Conservation (phyloP, 2,113 vertebrate species). For the Ophthalmolycus amberensis region DNA sequence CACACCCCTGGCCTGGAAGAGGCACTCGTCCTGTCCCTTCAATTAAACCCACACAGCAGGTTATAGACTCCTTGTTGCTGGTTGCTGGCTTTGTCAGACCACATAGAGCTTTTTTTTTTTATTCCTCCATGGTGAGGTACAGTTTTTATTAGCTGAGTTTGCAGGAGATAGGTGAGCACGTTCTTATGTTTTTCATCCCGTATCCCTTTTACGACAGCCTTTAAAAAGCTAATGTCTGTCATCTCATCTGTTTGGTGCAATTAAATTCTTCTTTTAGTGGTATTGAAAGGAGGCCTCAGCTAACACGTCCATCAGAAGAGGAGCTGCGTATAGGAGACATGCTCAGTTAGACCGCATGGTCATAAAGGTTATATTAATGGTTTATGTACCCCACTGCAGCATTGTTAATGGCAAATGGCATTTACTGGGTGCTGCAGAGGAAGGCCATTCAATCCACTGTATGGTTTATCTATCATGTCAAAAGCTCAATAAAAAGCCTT, state of each 20-base stretch:
- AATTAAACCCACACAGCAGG: conserved; percentile 74
- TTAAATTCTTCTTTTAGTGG: conserved; percentile 79
- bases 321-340: conserved; percentile 67
- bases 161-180: conserved; percentile 53
- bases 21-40: conserved; percentile 66
- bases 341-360: conserved; percentile 78
- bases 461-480: conserved; percentile 86
- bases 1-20: conserved; percentile 76
- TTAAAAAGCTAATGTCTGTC: conserved; percentile 81
- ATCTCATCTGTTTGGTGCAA: conserved; percentile 81
- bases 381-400: conserved; percentile 81
- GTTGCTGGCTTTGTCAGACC: conserved; percentile 54
- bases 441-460: conserved; percentile 81
- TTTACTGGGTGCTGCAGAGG: conserved; percentile 80
- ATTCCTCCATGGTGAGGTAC: not conserved
- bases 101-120: conserved; percentile 16
- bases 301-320: conserved; percentile 72
- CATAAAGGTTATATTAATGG: conserved; percentile 84
- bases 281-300: conserved; percentile 69
- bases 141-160: conserved; percentile 69
- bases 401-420: conserved; percentile 85
- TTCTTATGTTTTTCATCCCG: conserved; percentile 62
- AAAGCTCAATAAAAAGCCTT: conserved; percentile 81
- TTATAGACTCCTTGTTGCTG: conserved; percentile 49
- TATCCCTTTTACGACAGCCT: conserved; percentile 75